These are phyloP conservation scores for Himalopsyche anomala DNA, from an alignment of 2,888 invertebrate genomes.

Conservation along the genomic window DNA sequence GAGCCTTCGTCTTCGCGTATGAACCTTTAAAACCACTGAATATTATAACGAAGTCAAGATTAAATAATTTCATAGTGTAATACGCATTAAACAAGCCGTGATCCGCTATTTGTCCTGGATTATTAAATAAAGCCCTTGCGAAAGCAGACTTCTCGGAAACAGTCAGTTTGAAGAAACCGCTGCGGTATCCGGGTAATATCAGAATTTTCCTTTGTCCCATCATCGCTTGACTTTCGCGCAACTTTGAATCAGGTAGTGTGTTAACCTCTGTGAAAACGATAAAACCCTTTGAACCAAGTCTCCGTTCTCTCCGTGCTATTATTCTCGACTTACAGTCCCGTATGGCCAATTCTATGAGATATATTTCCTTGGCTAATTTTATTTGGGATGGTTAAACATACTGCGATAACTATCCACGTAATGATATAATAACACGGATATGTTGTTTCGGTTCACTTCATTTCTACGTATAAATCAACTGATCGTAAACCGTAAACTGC, in stretches of 20 bases:
- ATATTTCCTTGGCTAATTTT: constrained; percentile 51
- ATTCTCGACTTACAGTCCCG: constrained; percentile 32
- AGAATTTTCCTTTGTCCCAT: constrained; percentile 32
- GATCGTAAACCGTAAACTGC: too few relatives aligned
- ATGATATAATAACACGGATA: background rate
- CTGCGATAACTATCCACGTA: constrained; percentile 22
- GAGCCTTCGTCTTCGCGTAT: too few relatives aligned
- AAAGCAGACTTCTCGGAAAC: background rate
- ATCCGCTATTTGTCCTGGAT: constrained; percentile 33
- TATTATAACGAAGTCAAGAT: background rate
- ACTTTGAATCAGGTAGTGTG: constrained; percentile 57
- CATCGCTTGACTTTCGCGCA: constrained; percentile 35
- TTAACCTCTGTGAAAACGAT: constrained; percentile 59
- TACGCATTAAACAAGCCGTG: background rate
- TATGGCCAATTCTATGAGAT: constrained; percentile 37
- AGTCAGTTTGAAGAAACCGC: constrained; percentile 30
- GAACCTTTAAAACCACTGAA: background rate
- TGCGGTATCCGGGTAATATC: constrained; percentile 17
- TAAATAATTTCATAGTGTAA: background rate
- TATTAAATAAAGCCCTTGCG: constrained; percentile 15
- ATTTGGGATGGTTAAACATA: constrained; percentile 43
- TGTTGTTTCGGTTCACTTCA: background rate
- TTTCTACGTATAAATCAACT: too few relatives aligned
- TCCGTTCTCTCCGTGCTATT: background rate
- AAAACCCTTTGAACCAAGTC: constrained; percentile 53